These are phyloP conservation scores for Tetrao urogallus DNA, from an alignment of 2,113 vertebrate genomes.

Conservation along the genomic window DNA sequence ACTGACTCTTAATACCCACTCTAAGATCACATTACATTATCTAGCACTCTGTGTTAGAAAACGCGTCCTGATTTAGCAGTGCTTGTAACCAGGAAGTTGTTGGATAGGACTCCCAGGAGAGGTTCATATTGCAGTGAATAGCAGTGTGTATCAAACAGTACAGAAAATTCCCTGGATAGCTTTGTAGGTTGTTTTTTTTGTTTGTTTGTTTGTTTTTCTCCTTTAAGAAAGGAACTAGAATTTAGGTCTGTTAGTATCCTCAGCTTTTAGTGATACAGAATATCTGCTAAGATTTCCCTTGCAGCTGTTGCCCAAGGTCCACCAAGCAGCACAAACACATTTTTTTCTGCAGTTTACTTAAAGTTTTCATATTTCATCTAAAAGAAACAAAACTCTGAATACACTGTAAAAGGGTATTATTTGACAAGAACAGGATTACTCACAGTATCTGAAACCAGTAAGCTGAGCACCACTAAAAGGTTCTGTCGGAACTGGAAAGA, in stretches of 20 bases:
- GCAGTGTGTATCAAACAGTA: background rate
- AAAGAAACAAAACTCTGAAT: background rate
- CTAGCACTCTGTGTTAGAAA: background rate
- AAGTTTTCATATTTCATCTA: background rate
- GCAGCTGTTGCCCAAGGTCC: background rate
- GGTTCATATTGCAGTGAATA: background rate
- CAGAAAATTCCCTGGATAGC: background rate
- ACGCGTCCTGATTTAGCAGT: background rate
- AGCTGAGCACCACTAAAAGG: background rate
- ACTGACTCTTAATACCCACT: background rate
- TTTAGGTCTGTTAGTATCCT: background rate
- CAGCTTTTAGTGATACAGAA: background rate
- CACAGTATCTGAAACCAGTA: background rate
- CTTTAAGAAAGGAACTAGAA: background rate
- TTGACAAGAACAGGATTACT: background rate
- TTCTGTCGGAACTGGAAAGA: background rate
- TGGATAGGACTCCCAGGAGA: background rate
- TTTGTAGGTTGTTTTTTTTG: background rate
- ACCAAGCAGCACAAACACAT: background rate
- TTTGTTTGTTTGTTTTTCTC: too few relatives aligned
- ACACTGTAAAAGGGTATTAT: rapidly evolving
- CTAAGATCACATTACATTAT: background rate
- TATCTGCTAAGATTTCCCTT: background rate
- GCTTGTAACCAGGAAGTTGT: background rate
- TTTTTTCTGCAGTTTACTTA: background rate